Evolutionary conservation across 1,140 invertebrate genomes (phyloP).

Genomic region (Idris sp.): DNA sequence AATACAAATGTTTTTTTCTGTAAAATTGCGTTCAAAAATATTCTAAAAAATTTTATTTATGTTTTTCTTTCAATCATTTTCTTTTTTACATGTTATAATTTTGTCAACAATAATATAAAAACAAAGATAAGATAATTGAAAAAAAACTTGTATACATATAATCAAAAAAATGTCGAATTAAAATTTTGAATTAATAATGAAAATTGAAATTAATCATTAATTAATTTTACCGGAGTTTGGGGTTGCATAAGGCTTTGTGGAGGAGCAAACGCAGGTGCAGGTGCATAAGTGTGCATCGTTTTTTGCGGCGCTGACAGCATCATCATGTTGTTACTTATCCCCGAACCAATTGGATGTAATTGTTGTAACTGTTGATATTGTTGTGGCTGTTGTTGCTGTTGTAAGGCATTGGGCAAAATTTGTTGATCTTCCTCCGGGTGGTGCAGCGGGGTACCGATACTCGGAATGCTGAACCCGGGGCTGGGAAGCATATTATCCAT

Average conservation of each 20-base stretch:
- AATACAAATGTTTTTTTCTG: no score
- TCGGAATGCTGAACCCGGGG: constrained; percentile 92
- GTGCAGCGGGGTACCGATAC: constrained; percentile 92
- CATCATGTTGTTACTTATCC: constrained; percentile 76
- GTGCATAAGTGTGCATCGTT: constrained; percentile 84
- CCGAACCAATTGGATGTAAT: constrained; percentile 80
- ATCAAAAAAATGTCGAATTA: no score
- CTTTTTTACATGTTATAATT: no score
- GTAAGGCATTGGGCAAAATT: constrained; percentile 88
- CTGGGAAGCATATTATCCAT: constrained; percentile 95
- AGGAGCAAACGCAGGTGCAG: constrained; percentile 82
- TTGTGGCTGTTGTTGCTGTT: constrained; percentile 76
- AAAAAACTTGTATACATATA: no score
- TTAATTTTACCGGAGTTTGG: constrained; percentile 93
- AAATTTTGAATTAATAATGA: no score
- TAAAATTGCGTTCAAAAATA: no score
- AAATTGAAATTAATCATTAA: no score
- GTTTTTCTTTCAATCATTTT: no score
- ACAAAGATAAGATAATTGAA: no score
- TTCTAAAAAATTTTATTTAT: no score
- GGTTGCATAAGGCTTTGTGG: constrained; percentile 90
- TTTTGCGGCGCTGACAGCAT: constrained; percentile 82
- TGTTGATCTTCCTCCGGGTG: constrained; percentile 95
- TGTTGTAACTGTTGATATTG: constrained; percentile 78
- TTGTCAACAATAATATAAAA: no score